These are phyloP conservation scores for Erpetoichthys calabaricus DNA, from an alignment of 2,797 vertebrate genomes.

Conservation along the genomic window DNA sequence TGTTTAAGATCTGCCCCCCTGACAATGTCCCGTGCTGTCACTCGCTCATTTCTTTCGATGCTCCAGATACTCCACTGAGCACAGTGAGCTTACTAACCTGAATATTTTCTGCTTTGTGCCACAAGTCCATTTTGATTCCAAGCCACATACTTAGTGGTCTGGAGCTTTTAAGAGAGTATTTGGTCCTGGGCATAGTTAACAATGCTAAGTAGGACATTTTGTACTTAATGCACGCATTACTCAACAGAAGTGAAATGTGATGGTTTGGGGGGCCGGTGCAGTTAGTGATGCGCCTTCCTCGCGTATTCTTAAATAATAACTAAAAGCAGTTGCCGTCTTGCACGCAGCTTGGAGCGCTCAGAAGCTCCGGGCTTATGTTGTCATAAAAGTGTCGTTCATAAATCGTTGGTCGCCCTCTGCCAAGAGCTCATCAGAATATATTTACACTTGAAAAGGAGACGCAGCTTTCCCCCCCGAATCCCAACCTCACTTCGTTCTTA, in stretches of 20 bases:
- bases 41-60: no score
- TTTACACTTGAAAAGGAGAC: constrained; percentile 36
- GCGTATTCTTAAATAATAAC: not conserved
- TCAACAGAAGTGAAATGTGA: not conserved
- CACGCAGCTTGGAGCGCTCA: no score
- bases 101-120: no score
- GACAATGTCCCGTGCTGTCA: no score
- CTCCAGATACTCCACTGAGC: no score
- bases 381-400: constrained; percentile 32
- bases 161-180: no score
- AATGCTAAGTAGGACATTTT: not conserved
- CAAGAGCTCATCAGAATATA: constrained; percentile 34
- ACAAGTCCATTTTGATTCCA: no score
- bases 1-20: no score
- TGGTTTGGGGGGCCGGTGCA: not conserved
- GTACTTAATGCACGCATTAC: not conserved
- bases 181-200: no score
- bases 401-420: constrained; percentile 15
- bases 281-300: not conserved
- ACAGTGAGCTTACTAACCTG: no score
- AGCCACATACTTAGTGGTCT: no score
- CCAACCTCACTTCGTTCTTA: constrained; percentile 27
- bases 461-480: constrained; percentile 30
- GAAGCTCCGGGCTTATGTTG: no score
- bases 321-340: not conserved